Conservation (phyloP, 1,140 invertebrate genomes). For the Diabrotica undecimpunctata region DNA sequence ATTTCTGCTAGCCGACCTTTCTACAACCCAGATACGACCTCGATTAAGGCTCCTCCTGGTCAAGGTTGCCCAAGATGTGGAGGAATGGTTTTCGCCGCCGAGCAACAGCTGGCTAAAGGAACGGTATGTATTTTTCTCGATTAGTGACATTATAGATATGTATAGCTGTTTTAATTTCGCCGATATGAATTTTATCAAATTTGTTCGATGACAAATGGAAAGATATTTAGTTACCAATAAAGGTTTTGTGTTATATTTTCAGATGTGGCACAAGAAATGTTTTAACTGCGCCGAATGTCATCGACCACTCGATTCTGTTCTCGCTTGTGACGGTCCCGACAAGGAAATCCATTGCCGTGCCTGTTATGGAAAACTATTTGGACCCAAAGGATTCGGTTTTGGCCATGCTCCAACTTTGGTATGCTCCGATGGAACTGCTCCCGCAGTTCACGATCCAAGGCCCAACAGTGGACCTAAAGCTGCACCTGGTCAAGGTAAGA, state of each 20-base stretch:
- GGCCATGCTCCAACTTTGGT: constrained; percentile 82
- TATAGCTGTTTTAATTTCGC: too few species aligned
- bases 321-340: constrained; percentile 85
- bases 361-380: constrained; percentile 86
- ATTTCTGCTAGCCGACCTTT: constrained; percentile 72
- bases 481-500: constrained; percentile 60
- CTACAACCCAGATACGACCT: constrained; percentile 80
- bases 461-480: constrained; percentile 56
- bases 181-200: too few species aligned
- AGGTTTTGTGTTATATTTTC: constrained; percentile 21
- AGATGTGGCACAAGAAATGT: constrained; percentile 94
- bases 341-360: constrained; percentile 83
- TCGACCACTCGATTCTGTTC: constrained; percentile 87
- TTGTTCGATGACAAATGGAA: too few species aligned
- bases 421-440: constrained; percentile 68
- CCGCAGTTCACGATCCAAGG: constrained; percentile 58
- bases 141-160: neutral
- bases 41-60: constrained; percentile 80
- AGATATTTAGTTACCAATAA: too few species aligned
- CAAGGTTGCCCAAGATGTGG: constrained; percentile 89
- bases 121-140: constrained; percentile 56
- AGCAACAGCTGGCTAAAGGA: constrained; percentile 90
- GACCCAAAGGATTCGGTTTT: constrained; percentile 87
- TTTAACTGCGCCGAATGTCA: constrained; percentile 91
- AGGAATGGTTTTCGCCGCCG: constrained; percentile 89